Evolutionary conservation across 2,113 vertebrate species (phyloP).

Genomic region (Rhinolophus ferrumequinum): DNA sequence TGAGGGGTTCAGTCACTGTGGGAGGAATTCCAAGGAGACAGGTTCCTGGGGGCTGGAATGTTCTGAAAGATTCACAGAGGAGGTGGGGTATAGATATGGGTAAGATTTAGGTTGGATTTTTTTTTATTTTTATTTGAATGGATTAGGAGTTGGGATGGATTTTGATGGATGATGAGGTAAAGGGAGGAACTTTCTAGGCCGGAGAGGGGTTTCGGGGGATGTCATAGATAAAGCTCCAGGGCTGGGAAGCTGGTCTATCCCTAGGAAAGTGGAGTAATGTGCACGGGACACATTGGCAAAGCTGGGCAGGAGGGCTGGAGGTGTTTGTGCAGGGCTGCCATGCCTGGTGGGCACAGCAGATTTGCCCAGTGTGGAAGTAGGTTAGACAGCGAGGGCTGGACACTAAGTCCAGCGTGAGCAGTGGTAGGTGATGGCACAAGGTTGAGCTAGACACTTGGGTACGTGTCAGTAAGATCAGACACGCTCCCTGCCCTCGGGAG

Average conservation of each 20-base stretch:
- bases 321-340: neutral
- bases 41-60: neutral
- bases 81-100: neutral
- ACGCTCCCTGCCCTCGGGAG: slow-evolving; percentile 36
- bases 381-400: neutral
- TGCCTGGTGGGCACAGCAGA: neutral
- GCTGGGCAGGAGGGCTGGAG: neutral
- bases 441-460: slow-evolving; percentile 26
- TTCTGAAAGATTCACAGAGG: neutral
- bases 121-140: neutral
- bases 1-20: neutral
- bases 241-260: neutral
- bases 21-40: neutral
- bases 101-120: neutral
- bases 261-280: neutral
- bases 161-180: neutral
- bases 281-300: neutral
- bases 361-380: neutral
- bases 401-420: neutral
- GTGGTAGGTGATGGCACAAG: neutral
- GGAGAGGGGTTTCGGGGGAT: no score
- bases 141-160: neutral
- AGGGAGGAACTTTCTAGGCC: neutral
- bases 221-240: neutral
- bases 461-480: slow-evolving; percentile 58